phyloP scores from a whole-genome alignment of 2,113 vertebrate species.

The Neopipo cinnamomea region DNA sequence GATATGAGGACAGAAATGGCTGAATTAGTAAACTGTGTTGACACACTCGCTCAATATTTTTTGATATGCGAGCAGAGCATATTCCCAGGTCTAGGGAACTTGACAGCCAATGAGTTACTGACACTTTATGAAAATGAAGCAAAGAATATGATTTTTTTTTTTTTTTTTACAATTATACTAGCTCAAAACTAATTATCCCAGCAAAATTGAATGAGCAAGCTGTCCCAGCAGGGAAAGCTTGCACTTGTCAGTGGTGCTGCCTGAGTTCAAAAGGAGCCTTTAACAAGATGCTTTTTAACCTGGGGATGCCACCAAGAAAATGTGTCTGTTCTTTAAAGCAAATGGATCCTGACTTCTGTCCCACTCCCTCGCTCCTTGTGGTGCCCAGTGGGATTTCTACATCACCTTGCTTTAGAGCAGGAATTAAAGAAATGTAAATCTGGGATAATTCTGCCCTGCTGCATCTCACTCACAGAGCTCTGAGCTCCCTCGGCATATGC shows the following conservation, averaged over 20 bases:
- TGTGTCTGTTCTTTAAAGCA: background rate
- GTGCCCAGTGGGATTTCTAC: background rate
- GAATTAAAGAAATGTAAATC: constrained; percentile 46
- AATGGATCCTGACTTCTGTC: constrained; percentile 12
- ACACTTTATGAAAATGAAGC: constrained; percentile 51
- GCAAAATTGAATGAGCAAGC: constrained; percentile 16
- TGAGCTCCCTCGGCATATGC: background rate
- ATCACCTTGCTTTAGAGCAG: constrained; percentile 33
- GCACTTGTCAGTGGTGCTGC: background rate
- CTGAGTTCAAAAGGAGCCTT: constrained; percentile 21
- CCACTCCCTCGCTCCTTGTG: background rate
- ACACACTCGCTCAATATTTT: constrained; percentile 44
- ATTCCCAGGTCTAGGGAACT: constrained; percentile 39
- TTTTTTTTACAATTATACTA: background rate
- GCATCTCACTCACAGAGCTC: background rate
- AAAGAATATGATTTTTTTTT: background rate
- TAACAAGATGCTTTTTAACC: background rate
- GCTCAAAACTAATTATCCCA: constrained; percentile 40
- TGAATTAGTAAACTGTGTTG: constrained; percentile 57
- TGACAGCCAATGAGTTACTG: constrained; percentile 27
- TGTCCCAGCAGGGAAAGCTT: constrained; percentile 22
- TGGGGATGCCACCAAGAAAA: background rate
- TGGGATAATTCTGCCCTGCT: constrained; percentile 9
- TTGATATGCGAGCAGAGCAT: constrained; percentile 10
- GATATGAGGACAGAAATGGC: constrained; percentile 50